phyloP scores from a whole-genome alignment of 30 jellyfish, hydroid and myxozoan species.

The Pseudorhiza aurosa region DNA sequence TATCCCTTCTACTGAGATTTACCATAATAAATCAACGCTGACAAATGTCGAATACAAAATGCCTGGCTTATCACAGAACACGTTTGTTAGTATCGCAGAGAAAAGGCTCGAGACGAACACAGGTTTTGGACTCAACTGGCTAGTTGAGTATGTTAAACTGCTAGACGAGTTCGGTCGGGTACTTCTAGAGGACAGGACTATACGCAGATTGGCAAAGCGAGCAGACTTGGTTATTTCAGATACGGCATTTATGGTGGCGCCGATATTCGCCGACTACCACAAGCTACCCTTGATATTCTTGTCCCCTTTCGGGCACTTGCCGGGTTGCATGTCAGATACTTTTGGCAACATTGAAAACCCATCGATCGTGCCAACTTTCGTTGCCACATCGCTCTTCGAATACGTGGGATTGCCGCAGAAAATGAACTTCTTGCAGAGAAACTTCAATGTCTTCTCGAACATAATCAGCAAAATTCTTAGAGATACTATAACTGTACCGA shows the following conservation, averaged over 20 bases:
- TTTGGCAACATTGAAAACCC: conserved; percentile 61
- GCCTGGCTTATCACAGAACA: conserved; percentile 20
- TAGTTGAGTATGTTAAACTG: conserved; percentile 30
- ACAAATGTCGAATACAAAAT: not conserved
- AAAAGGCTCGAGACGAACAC: conserved; percentile 36
- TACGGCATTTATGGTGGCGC: conserved; percentile 46
- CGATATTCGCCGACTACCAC: conserved; percentile 57
- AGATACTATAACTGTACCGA: conserved; percentile 33
- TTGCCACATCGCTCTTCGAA: conserved; percentile 50
- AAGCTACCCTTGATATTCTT: conserved; percentile 53
- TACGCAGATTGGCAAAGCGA: conserved; percentile 1
- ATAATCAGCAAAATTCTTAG: conserved; percentile 32
- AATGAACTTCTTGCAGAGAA: conserved; percentile 69
- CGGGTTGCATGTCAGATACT: conserved; percentile 64
- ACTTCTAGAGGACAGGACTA: conserved; percentile 31
- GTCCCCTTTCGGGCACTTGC: conserved; percentile 72
- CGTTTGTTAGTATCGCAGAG: conserved; percentile 59
- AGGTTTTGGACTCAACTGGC: conserved; percentile 70
- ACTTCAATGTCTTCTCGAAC: conserved; percentile 38
- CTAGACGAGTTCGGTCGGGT: conserved; percentile 36
- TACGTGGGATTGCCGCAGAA: conserved; percentile 56
- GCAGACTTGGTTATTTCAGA: conserved; percentile 70
- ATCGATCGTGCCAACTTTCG: conserved; percentile 51
- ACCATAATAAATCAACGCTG: conserved; percentile 1
- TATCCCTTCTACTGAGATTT: conserved; percentile 53